phyloP scores from a whole-genome alignment of 30 jellyfish, hydroid and myxozoan genomes.

The Hydractinia echinata region DNA sequence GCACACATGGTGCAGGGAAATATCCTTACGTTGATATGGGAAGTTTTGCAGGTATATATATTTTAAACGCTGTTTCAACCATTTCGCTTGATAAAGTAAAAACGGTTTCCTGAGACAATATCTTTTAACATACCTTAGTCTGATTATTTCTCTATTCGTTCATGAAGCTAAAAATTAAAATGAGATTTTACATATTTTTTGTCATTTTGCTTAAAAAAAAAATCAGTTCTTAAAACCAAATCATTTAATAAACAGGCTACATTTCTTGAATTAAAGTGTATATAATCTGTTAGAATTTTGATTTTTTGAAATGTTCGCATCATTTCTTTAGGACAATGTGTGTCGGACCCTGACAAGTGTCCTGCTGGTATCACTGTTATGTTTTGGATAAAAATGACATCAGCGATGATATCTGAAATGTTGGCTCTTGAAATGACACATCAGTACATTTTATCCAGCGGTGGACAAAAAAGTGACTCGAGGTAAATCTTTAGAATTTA shows the following conservation, averaged over 20 bases:
- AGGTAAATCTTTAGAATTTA: neutral
- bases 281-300: too few species aligned
- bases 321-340: slow-evolving; percentile 56
- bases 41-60: slow-evolving; percentile 49
- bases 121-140: neutral
- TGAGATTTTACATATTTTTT: neutral
- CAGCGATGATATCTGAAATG: slow-evolving; percentile 39
- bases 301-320: neutral
- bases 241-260: too few species aligned
- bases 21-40: slow-evolving; percentile 49
- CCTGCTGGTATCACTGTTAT: slow-evolving; percentile 64
- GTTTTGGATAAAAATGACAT: slow-evolving; percentile 73
- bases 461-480: slow-evolving; percentile 89
- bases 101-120: neutral
- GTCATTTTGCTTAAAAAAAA: neutral
- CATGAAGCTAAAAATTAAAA: neutral
- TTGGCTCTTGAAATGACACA: slow-evolving; percentile 48
- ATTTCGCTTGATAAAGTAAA: neutral
- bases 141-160: neutral
- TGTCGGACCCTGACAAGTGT: slow-evolving; percentile 73
- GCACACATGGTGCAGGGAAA: neutral
- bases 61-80: neutral
- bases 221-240: too few species aligned
- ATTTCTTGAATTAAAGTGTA: too few species aligned
- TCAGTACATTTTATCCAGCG: slow-evolving; percentile 76